Evolutionary conservation across 1,140 invertebrate species (phyloP), one percentile per base, ranked within the genome.

Genomic region (Heliothis virescens): DNA sequence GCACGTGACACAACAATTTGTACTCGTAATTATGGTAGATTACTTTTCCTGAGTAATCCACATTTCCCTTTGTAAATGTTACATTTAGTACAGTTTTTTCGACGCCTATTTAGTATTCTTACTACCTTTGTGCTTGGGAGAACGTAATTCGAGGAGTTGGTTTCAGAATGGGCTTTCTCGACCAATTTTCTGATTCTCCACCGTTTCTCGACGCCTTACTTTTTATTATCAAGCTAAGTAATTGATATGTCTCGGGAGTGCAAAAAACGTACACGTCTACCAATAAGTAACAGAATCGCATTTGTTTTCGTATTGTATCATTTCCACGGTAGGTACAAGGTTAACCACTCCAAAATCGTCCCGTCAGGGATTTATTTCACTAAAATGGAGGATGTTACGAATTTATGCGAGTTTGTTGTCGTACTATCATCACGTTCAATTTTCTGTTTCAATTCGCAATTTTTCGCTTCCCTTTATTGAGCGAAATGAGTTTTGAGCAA

Each of bases 261-360:
- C 72, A 74, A 77, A 77, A 77, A 77, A 52, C 57, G 60, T 41
- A 53, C n/a, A 34, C 41, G 72, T 48, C 41, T 47, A 75, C 72
- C 72, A 62, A 74, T 74, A 59, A 74, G 57, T 75, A 75, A 60
- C 60, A 77, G 47, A 77, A 63, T 65, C 47, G 21, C 60, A 50
- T 63, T 65, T 77, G 59, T 77, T 63, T 65, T 77, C 74, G 48
- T 29, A 77, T 52, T n/a, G 48, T 77, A 65, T 77, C 74, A 65
- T 77, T 77, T 65, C 60, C 60, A 52, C 21, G 5, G 9, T 9
- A 5, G 9, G 15, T 60, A 77, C 74, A 63, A 63, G 74, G 60
- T 65, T 65, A 65, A 65, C 74, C 62, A 65, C 60, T 53, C 48
- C 62, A 77, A 65, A 53, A 65, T 65, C 59, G 18, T 41, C 21